Conservation (phyloP, 1,140 invertebrate species). For the Drosophila hydei region DNA sequence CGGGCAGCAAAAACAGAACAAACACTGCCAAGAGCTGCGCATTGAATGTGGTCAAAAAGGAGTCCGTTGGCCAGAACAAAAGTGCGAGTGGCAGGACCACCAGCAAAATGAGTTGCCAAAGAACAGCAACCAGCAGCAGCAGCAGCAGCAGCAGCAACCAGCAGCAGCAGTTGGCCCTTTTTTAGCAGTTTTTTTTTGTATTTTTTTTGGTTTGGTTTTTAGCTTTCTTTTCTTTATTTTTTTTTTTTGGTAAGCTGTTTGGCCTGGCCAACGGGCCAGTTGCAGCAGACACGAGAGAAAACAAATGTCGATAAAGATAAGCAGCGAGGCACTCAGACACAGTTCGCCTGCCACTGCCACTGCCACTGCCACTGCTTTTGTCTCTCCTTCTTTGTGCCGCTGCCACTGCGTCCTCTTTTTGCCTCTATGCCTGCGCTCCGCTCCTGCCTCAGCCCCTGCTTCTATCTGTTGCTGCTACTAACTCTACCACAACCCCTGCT, state of each 20-base stretch:
- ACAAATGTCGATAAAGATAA: slow-evolving; percentile 50
- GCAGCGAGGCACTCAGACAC: slow-evolving; percentile 17
- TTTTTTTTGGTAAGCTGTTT: slow-evolving; percentile 44
- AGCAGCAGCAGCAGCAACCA: slow-evolving; percentile 21
- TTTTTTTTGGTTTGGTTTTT: slow-evolving; percentile 29
- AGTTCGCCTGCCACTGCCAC: neutral
- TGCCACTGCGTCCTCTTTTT: no score
- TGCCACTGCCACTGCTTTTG: neutral
- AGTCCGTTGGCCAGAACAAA: slow-evolving; percentile 58
- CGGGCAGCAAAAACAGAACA: slow-evolving; percentile 11
- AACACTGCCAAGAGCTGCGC: slow-evolving; percentile 23
- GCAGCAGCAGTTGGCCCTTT: slow-evolving; percentile 67
- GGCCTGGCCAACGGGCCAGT: slow-evolving; percentile 38
- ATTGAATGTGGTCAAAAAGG: slow-evolving; percentile 78
- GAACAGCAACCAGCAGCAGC: slow-evolving; percentile 6
- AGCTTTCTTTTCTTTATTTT: slow-evolving; percentile 24
- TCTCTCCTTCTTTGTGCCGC: no score
- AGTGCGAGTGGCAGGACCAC: slow-evolving; percentile 68
- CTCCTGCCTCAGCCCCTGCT: no score
- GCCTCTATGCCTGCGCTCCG: neutral
- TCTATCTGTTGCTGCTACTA: no score
- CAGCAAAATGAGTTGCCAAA: slow-evolving; percentile 42
- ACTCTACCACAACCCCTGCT: no score
- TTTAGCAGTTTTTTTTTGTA: slow-evolving; percentile 34
- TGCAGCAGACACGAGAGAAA: slow-evolving; percentile 30